Evolutionary conservation across 2,797 vertebrate genomes (phyloP).

Genomic region (Manis pentadactyla): DNA sequence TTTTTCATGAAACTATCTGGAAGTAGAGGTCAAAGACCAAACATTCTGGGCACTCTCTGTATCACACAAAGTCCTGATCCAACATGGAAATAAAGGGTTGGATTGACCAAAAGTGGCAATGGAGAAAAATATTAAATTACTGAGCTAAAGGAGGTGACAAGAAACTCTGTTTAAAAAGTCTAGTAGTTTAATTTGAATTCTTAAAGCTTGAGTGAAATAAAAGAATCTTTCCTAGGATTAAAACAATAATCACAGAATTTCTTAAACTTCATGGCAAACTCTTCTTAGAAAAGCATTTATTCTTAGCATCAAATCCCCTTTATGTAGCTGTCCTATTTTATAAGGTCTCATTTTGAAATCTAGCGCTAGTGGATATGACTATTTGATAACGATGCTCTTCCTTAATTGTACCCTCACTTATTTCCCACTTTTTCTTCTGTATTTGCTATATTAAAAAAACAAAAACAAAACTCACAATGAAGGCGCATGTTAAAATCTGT

Average conservation of each 20-base stretch:
- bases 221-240: slow-evolving; percentile 72
- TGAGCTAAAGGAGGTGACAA: slow-evolving; percentile 66
- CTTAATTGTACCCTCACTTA: neutral
- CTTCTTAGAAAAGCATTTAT: slow-evolving; percentile 76
- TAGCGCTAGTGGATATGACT: slow-evolving; percentile 40
- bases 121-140: slow-evolving; percentile 82
- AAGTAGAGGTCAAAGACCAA: slow-evolving; percentile 90
- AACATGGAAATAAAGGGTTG: slow-evolving; percentile 82
- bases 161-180: slow-evolving; percentile 58
- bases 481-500: neutral
- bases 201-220: slow-evolving; percentile 77
- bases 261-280: slow-evolving; percentile 70
- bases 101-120: slow-evolving; percentile 73
- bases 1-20: slow-evolving; percentile 89
- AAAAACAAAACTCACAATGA: neutral
- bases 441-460: neutral
- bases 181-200: slow-evolving; percentile 42
- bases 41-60: slow-evolving; percentile 77
- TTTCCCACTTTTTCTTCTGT: neutral
- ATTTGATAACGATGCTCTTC: neutral
- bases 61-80: slow-evolving; percentile 83
- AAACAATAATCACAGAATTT: slow-evolving; percentile 75
- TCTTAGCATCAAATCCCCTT: slow-evolving; percentile 78
- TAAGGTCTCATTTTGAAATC: slow-evolving; percentile 49
- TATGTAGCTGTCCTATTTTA: slow-evolving; percentile 60